These are phyloP conservation scores for Uria lomvia DNA, from an alignment of 2,113 vertebrate species.

Conservation along the genomic window DNA sequence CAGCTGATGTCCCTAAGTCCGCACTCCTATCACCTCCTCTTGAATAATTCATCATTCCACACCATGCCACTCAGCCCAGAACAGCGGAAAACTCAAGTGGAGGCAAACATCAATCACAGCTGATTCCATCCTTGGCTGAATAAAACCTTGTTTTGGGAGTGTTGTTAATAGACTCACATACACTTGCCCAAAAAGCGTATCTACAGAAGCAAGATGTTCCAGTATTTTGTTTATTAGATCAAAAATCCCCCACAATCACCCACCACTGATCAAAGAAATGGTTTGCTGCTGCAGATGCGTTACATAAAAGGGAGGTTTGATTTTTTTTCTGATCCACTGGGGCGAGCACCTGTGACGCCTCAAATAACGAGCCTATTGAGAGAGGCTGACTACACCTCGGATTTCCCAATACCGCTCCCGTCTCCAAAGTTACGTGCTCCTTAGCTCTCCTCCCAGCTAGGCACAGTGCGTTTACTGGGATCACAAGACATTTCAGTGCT, in stretches of 20 bases:
- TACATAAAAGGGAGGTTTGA: background rate
- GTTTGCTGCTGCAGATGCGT: background rate
- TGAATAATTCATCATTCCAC: background rate
- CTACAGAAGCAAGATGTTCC: background rate
- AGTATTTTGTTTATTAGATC: background rate
- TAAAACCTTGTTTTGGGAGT: background rate
- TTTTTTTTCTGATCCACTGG: background rate
- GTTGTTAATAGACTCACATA: background rate
- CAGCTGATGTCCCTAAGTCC: background rate
- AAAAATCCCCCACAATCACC: background rate
- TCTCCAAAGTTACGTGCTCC: background rate
- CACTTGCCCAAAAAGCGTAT: background rate
- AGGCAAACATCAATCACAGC: background rate
- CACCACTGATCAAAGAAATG: background rate
- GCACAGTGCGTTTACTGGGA: background rate
- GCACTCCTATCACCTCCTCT: background rate
- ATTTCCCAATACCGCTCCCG: background rate
- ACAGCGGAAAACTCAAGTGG: rapidly evolving
- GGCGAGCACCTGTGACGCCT: no score
- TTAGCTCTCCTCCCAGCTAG: background rate
- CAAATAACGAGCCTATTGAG: no score
- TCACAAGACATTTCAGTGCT: background rate
- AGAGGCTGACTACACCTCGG: no score
- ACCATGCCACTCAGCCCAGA: background rate
- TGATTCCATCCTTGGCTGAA: background rate